phyloP scores from a whole-genome alignment of 2,888 invertebrate species.

The Hylaea fasciaria region DNA sequence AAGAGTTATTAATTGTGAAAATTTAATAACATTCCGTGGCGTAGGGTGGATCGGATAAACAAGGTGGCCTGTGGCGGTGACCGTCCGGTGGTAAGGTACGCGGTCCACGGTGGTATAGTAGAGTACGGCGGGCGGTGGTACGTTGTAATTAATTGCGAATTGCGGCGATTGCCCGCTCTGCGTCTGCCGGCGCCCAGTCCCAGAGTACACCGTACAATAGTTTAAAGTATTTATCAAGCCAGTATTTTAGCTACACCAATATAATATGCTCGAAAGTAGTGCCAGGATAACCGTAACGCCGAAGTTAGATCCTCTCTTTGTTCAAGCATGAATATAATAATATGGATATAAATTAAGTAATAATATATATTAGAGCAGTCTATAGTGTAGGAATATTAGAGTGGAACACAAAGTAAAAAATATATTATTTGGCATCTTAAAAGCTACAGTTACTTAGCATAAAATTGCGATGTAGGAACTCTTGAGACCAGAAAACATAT shows the following conservation, averaged over 20 bases:
- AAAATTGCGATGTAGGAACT: no score
- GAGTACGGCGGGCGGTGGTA: not conserved
- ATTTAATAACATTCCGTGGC: constrained; percentile 49
- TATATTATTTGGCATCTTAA: no score
- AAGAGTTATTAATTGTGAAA: constrained; percentile 33
- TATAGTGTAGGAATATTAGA: no score
- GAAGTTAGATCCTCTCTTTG: no score
- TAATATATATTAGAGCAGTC: no score
- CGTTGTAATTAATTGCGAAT: constrained; percentile 71
- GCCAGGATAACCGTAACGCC: no score
- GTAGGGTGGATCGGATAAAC: constrained; percentile 45
- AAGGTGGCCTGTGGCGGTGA: constrained; percentile 49
- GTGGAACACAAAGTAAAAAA: no score
- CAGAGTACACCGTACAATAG: constrained; percentile 28
- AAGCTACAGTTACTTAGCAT: no score
- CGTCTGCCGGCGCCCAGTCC: constrained; percentile 42
- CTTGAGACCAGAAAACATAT: no score
- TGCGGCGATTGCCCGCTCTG: constrained; percentile 59
- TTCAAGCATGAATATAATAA: no score
- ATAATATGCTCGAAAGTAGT: not conserved
- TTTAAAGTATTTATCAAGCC: constrained; percentile 30
- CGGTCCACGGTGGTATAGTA: no score
- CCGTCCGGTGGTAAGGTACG: constrained; percentile 43
- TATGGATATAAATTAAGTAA: no score
- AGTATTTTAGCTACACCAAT: constrained; percentile 4